Evolutionary conservation across 30 jellyfish, hydroid and myxozoan species (phyloP), one percentile per base, ranked within the genome.

Genomic region (Aurelia sp.): DNA sequence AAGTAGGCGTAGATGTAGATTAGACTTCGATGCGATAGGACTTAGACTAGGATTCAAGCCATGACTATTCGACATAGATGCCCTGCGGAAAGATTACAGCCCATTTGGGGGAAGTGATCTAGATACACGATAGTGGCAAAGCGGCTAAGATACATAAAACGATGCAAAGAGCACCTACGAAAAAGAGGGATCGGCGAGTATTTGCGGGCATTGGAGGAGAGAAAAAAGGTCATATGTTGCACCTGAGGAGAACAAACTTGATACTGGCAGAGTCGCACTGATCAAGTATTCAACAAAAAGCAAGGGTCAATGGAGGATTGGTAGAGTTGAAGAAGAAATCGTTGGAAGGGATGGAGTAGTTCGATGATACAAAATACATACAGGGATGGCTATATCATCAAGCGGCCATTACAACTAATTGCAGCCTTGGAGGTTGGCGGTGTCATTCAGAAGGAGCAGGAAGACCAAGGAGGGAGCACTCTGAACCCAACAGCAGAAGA

Each of bases 361-460:
- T 52, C 35, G 90, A 68, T 82, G 90, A 40, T 68, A 68, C 65
- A 67, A 82, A 52, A 55, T 82, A 61, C 85, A 72, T 62, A 82
- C 85, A 7, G 78, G 85, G 40, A 82, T 31, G 85, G 91, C 23
- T 67, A 68, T 85, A 51, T 82, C 85, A 20, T 82, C 73, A 85
- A 82, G 73, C 77, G n/a, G n/a, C n/a, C n/a, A n/a, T n/a, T n/a
- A n/a, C n/a, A n/a, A n/a, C n/a, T n/a, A n/a, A n/a, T n/a, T 40
- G 57, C 78, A 33, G 81, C 65, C 53, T 41, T 64, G 52, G 81
- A 79, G 81, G 11, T 63, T 18, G 90, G 81, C 33, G 90, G 74
- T 22, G 81, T 64, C n/a, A 20, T 9, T 13, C 41, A 18, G 20
- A 70, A 72, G 20, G 60, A 9, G 55, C 23, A 23, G 64, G n/a